Evolutionary conservation across 2,888 invertebrate species (phyloP).

Genomic region (Protodeltote pygarga): DNA sequence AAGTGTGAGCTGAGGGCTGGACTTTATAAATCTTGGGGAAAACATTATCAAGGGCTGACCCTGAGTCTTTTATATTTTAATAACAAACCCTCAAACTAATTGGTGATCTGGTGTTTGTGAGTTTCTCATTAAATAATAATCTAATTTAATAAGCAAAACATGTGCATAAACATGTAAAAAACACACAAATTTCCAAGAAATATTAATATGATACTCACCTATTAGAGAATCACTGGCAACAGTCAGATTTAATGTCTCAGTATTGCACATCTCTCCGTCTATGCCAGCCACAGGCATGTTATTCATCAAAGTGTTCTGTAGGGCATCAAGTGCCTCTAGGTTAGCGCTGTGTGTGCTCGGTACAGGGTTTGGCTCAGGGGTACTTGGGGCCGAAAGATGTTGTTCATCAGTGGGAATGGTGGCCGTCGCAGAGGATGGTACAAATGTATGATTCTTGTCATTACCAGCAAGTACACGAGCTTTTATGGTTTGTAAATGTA

Average conservation of each 20-base stretch:
- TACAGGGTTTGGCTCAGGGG: neutral
- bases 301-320: conserved; percentile 13
- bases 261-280: conserved; percentile 59
- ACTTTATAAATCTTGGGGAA: too few species aligned
- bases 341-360: neutral
- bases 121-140: neutral
- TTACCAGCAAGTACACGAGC: too few species aligned
- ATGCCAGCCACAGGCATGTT: conserved; percentile 18
- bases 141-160: too few species aligned
- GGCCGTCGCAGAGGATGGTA: too few species aligned
- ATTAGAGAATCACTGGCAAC: conserved; percentile 58
- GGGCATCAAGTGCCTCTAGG: neutral
- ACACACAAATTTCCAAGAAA: neutral
- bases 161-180: too few species aligned
- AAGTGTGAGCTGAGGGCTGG: too few species aligned
- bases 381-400: too few species aligned
- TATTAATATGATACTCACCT: conserved; percentile 52
- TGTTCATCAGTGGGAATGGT: neutral
- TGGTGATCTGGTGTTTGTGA: neutral
- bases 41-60: neutral
- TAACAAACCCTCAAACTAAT: neutral
- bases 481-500: conserved; percentile 71
- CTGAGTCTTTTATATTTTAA: neutral
- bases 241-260: conserved; percentile 61
- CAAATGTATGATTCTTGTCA: too few species aligned